A percentile compares a stretch with the other conserved stretches of the same genome.
These are phyloP conservation scores for Pentamera pediparva DNA, from an alignment of 53 echinoderm and acorn worm species.

Conservation along the genomic window DNA sequence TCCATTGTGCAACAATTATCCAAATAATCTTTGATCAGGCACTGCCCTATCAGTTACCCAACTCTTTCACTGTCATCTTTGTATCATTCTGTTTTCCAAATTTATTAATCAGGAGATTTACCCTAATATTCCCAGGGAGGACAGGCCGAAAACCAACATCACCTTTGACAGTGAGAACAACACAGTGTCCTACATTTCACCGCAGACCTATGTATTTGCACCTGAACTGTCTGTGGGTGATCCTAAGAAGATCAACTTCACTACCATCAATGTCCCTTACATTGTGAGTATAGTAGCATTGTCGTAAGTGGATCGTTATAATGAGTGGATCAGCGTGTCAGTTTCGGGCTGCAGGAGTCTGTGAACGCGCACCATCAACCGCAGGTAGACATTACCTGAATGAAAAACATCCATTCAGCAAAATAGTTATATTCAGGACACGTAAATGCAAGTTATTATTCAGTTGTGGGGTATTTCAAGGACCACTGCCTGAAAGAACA, in stretches of 20 bases:
- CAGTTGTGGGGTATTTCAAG: too few relatives aligned
- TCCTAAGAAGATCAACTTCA: conserved; percentile 41
- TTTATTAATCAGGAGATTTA: neutral
- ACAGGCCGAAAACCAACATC: conserved; percentile 49
- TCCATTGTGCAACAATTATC: neutral
- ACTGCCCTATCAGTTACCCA: neutral
- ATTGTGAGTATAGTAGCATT: too few relatives aligned
- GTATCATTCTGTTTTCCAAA: neutral
- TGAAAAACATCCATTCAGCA: too few relatives aligned
- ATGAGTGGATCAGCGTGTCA: too few relatives aligned
- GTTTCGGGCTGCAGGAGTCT: too few relatives aligned
- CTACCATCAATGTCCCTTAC: conserved; percentile 42
- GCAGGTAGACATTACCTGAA: too few relatives aligned
- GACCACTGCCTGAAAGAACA: too few relatives aligned
- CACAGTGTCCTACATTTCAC: conserved; percentile 48
- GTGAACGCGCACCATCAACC: too few relatives aligned
- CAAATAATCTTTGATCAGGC: neutral
- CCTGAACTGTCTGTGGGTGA: conserved; percentile 43
- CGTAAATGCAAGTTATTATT: too few relatives aligned
- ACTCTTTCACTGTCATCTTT: neutral
- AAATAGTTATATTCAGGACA: too few relatives aligned
- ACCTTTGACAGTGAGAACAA: conserved; percentile 28
- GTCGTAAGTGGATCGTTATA: too few relatives aligned
- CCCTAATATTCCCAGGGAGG: conserved; percentile 22
- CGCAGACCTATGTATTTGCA: conserved; percentile 33